These are phyloP conservation scores for Tylochromis polylepis DNA, from an alignment of 2,113 vertebrate genomes.

Conservation along the genomic window DNA sequence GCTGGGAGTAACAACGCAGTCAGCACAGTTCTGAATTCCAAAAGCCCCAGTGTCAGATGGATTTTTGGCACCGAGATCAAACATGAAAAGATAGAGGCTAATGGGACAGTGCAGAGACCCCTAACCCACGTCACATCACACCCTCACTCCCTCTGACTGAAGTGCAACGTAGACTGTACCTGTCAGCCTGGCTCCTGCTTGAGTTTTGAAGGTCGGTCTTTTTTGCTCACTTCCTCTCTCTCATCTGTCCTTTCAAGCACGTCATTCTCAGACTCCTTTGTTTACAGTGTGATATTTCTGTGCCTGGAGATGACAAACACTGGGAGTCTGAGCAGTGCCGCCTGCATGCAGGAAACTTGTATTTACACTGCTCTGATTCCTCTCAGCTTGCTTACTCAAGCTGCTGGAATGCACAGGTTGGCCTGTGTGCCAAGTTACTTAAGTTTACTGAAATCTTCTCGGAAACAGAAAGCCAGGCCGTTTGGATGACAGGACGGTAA, in stretches of 20 bases:
- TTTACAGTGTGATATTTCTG: slow-evolving; percentile 1
- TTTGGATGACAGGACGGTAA: background rate
- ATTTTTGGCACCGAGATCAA: background rate
- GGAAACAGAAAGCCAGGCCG: background rate
- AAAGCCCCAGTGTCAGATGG: background rate
- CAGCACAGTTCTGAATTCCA: background rate
- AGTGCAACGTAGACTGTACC: background rate
- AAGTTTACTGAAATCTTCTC: background rate
- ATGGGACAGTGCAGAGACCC: background rate
- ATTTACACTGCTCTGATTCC: slow-evolving; percentile 32
- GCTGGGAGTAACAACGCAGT: background rate
- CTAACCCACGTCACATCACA: background rate
- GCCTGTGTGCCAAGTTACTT: background rate
- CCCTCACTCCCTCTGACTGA: background rate
- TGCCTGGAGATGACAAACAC: slow-evolving; percentile 6
- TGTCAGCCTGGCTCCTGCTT: background rate
- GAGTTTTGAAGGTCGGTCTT: background rate
- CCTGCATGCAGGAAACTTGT: background rate
- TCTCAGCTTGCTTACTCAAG: slow-evolving; percentile 22
- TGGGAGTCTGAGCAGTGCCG: background rate
- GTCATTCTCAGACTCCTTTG: background rate
- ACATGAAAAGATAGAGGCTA: background rate
- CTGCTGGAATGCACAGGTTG: slow-evolving; percentile 47
- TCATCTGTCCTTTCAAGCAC: background rate
- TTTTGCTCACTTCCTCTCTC: background rate